Base-by-base conservation (phyloP, 2,797 vertebrate species). In the Lepus townsendii region DNA sequence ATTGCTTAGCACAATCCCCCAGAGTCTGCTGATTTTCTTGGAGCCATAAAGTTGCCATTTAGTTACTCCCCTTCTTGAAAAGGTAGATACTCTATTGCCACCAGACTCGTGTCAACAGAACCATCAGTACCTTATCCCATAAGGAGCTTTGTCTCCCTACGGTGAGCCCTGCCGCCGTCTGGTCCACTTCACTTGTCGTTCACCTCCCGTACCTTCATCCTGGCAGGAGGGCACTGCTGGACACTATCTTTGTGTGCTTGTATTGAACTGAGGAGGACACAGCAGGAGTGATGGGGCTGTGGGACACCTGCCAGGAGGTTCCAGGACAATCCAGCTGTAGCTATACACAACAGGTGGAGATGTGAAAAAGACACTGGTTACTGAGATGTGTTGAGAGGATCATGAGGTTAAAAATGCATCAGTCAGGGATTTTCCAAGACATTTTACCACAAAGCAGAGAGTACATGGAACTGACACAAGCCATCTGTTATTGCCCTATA, bases 161-260 rank as follows among this genome's bases (percentile, higher is more conserved):
- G 7, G 9, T 52, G 63, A 42, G 24, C 2, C 24, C 7, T 38
- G n/a, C 30, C 35, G 10, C 73, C 47, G 1, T 77, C 38, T 54
- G 24, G 54, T 26, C 26, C n/a, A 38, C 62, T 2, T 13, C 32
- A 24, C n/a, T 79, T 14, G 22, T 9, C 22, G 26, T 79, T 79
- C 54, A 38, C 17, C 32, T n/a, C 22, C 13, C 2, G 7, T 2
- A 35, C n/a, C 52, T 35, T 76, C 32, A 60, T 35, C 54, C 32
- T 35, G n/a, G n/a, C 9, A 50, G 30, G 12, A 13, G 22, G 32
- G 22, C 54, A 62, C n/a, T 30, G 7, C 27, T 17, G 9, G n/a
- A 65, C n/a, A 9, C 32, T 9, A 30, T 1, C 0, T 8, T 57
- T 2, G 26, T 57, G 30, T 20, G 7, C 11, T 50, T 24, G 14